A percentile compares a stretch with the other conserved stretches of the same genome.
Evolutionary conservation across 2,797 vertebrate genomes (phyloP).

Genomic region (Esox masquinongy): DNA sequence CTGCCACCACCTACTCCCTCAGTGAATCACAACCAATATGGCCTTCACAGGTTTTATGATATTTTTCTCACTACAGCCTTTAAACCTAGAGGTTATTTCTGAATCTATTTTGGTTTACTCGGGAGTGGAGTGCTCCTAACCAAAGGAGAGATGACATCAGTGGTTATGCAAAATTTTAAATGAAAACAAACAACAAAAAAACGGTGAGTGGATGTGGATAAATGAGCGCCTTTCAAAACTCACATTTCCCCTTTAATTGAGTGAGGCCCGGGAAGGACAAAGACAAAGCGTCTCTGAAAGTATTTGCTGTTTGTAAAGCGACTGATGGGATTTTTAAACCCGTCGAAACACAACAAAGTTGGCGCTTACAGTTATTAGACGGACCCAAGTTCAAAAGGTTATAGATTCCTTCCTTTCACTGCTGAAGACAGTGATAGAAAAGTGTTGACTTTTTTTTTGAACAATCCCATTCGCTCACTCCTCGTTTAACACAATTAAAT

Average conservation of each 20-base stretch:
- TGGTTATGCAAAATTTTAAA: no score
- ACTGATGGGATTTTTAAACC: background rate
- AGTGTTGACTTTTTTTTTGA: background rate
- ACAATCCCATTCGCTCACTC: background rate
- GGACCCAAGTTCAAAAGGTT: background rate
- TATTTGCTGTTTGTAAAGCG: background rate
- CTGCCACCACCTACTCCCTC: constrained; percentile 16
- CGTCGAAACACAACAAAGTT: background rate
- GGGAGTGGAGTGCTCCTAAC: constrained; percentile 26
- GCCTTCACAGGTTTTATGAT: constrained; percentile 11
- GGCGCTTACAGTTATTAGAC: background rate
- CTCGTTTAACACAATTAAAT: background rate
- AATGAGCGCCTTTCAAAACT: background rate
- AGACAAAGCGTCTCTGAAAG: background rate
- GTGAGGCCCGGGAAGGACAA: background rate
- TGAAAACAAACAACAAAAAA: no score
- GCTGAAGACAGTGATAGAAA: background rate
- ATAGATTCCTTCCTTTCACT: no score
- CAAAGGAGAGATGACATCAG: background rate
- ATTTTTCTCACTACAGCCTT: constrained; percentile 34
- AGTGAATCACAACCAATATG: constrained; percentile 28
- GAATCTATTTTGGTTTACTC: constrained; percentile 37
- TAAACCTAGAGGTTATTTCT: constrained; percentile 49
- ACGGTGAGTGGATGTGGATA: background rate
- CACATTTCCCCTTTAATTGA: background rate